These are phyloP conservation scores for Griposia aprilina DNA, from an alignment of 2,888 invertebrate species.

Conservation along the genomic window DNA sequence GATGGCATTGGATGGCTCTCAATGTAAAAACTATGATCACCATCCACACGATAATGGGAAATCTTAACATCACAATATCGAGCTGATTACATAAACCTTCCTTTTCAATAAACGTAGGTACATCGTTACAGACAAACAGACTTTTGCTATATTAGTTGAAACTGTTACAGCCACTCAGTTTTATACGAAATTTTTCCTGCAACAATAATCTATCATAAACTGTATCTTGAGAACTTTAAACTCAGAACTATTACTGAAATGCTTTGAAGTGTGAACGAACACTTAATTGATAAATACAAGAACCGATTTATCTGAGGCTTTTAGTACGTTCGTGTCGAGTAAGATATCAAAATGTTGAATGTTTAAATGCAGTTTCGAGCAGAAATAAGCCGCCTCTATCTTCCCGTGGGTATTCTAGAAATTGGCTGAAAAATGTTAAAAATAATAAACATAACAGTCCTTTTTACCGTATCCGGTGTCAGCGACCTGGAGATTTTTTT, in stretches of 20 bases:
- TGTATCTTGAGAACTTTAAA: constrained; percentile 8
- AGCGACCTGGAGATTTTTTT: not conserved
- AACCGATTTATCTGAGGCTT: constrained; percentile 18
- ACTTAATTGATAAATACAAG: constrained; percentile 19
- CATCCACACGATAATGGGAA: no score
- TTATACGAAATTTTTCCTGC: constrained; percentile 16
- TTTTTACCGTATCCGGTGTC: not conserved
- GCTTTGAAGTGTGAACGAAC: constrained; percentile 13
- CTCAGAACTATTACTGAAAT: constrained; percentile 9
- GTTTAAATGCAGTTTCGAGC: not conserved
- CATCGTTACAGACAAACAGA: not conserved
- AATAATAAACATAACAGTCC: not conserved
- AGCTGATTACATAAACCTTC: not conserved
- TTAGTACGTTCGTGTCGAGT: not conserved
- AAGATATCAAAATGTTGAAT: not conserved
- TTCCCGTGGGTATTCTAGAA: not conserved
- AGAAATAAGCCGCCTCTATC: not conserved
- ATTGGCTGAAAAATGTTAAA: not conserved
- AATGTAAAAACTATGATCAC: not conserved
- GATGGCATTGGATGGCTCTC: not conserved
- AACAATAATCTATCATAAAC: constrained; percentile 33
- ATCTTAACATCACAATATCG: not conserved
- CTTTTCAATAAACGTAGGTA: not conserved
- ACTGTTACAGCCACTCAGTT: not conserved
- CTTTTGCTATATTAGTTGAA: not conserved